These are phyloP conservation scores for Rhamphomyia laevipes DNA, from an alignment of 2,888 invertebrate genomes.

Conservation along the genomic window DNA sequence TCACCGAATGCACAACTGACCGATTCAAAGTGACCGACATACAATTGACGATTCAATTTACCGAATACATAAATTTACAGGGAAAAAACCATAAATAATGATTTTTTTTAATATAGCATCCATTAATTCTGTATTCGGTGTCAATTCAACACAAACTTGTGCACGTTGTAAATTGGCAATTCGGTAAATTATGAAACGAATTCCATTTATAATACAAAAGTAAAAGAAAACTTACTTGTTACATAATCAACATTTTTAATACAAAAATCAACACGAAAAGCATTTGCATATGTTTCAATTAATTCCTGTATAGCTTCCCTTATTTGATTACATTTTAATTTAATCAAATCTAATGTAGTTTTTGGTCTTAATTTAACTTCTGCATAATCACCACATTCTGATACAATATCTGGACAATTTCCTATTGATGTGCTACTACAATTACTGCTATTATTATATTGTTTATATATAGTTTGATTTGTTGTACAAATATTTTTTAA, in stretches of 20 bases:
- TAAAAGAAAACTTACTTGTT: constrained; percentile 35
- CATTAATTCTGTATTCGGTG: too few relatives aligned
- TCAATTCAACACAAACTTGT: too few relatives aligned
- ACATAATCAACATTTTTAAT: constrained; percentile 48
- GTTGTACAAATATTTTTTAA: constrained; percentile 30
- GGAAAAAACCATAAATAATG: too few relatives aligned
- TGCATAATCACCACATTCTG: constrained; percentile 58
- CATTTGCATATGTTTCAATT: constrained; percentile 74
- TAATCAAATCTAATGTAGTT: constrained; percentile 48
- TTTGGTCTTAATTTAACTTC: constrained; percentile 50
- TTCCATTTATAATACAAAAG: background rate
- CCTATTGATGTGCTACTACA: constrained; percentile 14
- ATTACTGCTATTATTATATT: background rate
- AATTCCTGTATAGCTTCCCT: constrained; percentile 70
- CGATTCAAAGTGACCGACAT: too few relatives aligned
- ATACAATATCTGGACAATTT: constrained; percentile 48
- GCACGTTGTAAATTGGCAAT: too few relatives aligned
- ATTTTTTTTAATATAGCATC: too few relatives aligned
- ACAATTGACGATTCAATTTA: too few relatives aligned
- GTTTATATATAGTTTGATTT: constrained; percentile 24
- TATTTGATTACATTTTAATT: constrained; percentile 56
- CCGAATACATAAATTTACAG: too few relatives aligned
- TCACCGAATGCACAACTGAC: too few relatives aligned
- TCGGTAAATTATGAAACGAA: too few relatives aligned
- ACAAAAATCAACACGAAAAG: constrained; percentile 73